A percentile compares a stretch with the other conserved stretches of the same genome.
Conservation (phyloP, 2,888 invertebrate genomes). For the Drosophila mimetica region DNA sequence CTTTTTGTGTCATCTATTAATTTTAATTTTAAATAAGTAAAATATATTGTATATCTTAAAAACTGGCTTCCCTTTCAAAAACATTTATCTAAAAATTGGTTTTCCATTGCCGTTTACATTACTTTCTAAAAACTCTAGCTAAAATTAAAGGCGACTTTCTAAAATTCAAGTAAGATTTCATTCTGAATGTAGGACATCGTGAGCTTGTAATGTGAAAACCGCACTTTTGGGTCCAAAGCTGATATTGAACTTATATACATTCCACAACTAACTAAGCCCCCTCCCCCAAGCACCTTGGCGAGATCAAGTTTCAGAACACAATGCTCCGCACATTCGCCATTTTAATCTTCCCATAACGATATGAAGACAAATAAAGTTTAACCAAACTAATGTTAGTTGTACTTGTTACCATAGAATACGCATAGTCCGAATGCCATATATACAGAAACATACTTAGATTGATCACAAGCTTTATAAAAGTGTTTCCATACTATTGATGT, state of each 20-base stretch:
- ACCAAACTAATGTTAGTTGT: constrained; percentile 15
- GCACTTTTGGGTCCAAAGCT: constrained; percentile 67
- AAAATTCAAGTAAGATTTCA: background rate
- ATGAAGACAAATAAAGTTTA: constrained; percentile 31
- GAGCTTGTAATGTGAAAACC: constrained; percentile 38
- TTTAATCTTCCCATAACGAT: constrained; percentile 41
- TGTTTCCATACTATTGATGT: constrained; percentile 38
- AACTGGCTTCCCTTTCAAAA: no score
- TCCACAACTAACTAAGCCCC: constrained; percentile 28
- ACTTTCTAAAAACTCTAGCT: background rate
- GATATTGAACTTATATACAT: constrained; percentile 44
- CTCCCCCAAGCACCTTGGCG: constrained; percentile 4
- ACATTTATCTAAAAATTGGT: no score
- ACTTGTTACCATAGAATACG: constrained; percentile 23
- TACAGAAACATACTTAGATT: constrained; percentile 34
- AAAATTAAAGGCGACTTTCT: constrained; percentile 1
- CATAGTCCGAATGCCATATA: constrained; percentile 39
- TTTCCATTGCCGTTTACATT: no score
- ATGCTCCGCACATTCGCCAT: constrained; percentile 16
- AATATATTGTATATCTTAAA: no score
- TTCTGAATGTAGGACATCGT: constrained; percentile 8
- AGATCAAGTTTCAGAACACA: constrained; percentile 10
- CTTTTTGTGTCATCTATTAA: no score
- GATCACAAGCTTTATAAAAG: constrained; percentile 46
- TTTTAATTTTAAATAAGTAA: no score